These are phyloP conservation scores for Zosterops borbonicus DNA, from an alignment of 2,113 vertebrate species.

Conservation along the genomic window DNA sequence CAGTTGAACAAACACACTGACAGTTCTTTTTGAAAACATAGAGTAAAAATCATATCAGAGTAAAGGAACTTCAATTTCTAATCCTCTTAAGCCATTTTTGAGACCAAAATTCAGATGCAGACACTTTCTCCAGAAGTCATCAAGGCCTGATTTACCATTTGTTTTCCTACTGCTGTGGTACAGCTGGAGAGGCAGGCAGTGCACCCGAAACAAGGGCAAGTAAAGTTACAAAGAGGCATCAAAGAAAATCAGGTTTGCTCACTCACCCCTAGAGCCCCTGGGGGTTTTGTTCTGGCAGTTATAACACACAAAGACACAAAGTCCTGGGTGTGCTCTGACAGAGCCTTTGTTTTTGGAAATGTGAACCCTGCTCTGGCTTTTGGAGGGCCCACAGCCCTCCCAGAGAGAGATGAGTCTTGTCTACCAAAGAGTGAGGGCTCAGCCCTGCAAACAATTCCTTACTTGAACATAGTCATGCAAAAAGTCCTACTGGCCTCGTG, in stretches of 20 bases:
- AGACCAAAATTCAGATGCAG: not conserved
- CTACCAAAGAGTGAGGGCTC: not conserved
- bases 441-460: not conserved
- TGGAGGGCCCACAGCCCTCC: not conserved
- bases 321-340: not conserved
- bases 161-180: not conserved
- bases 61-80: slow-evolving; percentile 5
- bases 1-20: slow-evolving; percentile 56
- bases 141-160: not conserved
- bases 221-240: not conserved
- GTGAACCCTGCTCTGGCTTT: not conserved
- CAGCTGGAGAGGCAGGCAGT: not conserved
- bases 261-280: not conserved
- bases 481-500: not conserved
- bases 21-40: slow-evolving; percentile 35
- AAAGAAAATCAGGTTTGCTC: not conserved
- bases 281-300: not conserved
- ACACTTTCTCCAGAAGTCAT: not conserved
- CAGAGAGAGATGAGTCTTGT: not conserved
- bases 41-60: not conserved
- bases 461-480: not conserved
- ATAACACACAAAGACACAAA: not conserved
- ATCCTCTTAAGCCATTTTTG: slow-evolving; percentile 13
- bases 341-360: not conserved
- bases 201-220: not conserved